Base-by-base conservation (phyloP, 2,113 vertebrate species). In the Saccopteryx leptura region DNA sequence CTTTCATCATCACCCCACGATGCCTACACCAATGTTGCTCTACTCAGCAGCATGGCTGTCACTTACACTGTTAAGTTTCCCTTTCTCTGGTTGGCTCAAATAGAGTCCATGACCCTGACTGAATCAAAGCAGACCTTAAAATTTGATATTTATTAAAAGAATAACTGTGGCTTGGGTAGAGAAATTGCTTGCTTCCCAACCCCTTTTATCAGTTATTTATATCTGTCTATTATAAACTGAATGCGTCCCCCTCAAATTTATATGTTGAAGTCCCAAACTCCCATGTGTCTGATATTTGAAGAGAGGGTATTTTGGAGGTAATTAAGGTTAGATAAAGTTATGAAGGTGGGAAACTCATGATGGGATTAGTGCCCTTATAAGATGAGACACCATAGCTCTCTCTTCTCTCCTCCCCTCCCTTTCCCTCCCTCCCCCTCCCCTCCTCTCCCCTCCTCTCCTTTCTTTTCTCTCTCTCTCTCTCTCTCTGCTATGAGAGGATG, bases 1-100 rank as follows among this genome's bases (percentile, higher is more conserved):
- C 39, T 9, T 39, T 39, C 46, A 7, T 21, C 19, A 0, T 1
- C n/a, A 9, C 5, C 52, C 6, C 28, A 28, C 0, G 1, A 63
- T 21, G 11, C 21, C 72, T 28, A 11, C 23, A 1, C 33, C 9
- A 6, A 5, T 0, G 9, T 3, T 19, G 1, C 17, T 17, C 8
- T 15, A 8, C 3, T 23, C 26, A 18, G 18, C 46, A 19, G 5
- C 31, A 1, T 4, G 21, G 9, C 14, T 14, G 1, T 12, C 48
- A 9, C 10, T 14, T 31, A 4, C 1, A 9, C 33, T 7, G 3
- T 21, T 24, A 0, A 1, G 9, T 60, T 26, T 39, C 56, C 15
- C 78, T 39, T 63, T 66, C 8, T 60, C 31, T 58, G 6, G 0
- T 1, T 33, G 83, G 9, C 58, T 52, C 14, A 15, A 10, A 3